Base-by-base conservation (phyloP, 2,888 invertebrate species). In the Andricus quercusramuli region DNA sequence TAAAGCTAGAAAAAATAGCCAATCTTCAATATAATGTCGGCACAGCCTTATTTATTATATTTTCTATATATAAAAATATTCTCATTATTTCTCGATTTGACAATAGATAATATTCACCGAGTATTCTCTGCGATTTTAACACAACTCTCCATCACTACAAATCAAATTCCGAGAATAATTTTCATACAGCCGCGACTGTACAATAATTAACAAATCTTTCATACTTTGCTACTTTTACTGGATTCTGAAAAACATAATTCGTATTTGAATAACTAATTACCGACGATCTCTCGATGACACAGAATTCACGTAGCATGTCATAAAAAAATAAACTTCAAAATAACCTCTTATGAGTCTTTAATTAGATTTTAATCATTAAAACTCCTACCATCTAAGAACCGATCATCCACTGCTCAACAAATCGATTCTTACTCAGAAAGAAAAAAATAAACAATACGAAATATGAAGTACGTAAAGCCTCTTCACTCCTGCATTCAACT, bases 1-100 rank as follows among this genome's bases (percentile, higher is more conserved):
- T 56, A 56, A 51, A 25, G 1, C 22, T 47, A 47, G 0, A 47
- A 68, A 41, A 22, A 47, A 25, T 3, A 44, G 17, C 17, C 8
- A 74, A 32, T 56, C 2, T 13, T 70, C n/a, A 47, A 29, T 74
- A n/a, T 56, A 29, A n/a, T 74, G 20, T 56, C 51, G 74, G 74
- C 74, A 74, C 74, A 74, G 74, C 74, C 74, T 51, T 37, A 13
- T 56, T 74, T 74, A 56, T 74, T 74, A 64, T 64, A 64, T 20
- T 56, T 56, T 51, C 20, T 56, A 59, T 70, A 32, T 74, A 74
- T 22, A 74, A 56, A 74, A 74, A 74, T 56, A 74, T 51, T 32
- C 8, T 70, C 66, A 9, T 25, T 47, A 68, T 68, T 13, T 74
- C 29, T 70, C 20, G 29, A 51, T 47, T 70, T 17, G 25, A 44